These are phyloP conservation scores for Catharus fuscescens DNA, from an alignment of 2,113 vertebrate species.

Conservation along the genomic window DNA sequence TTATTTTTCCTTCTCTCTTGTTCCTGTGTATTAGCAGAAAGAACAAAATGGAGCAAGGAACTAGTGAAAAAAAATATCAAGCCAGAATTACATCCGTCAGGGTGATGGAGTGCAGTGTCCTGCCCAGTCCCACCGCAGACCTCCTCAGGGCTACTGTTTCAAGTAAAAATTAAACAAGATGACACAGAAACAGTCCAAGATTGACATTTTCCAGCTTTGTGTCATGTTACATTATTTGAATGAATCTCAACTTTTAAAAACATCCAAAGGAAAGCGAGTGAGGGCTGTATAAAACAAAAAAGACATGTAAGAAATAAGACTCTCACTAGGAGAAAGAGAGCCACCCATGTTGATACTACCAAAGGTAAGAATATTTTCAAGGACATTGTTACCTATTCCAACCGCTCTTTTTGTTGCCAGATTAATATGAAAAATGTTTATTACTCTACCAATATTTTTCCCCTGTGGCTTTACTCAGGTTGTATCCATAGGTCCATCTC, in stretches of 20 bases:
- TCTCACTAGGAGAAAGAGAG: background rate
- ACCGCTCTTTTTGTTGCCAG: background rate
- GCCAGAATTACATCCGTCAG: background rate
- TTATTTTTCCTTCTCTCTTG: background rate
- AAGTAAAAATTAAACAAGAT: slow-evolving; percentile 37
- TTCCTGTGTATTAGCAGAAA: background rate
- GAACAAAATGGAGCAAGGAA: background rate
- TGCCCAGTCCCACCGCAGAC: background rate
- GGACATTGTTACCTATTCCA: background rate
- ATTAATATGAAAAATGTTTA: background rate
- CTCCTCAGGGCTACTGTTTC: slow-evolving; percentile 28
- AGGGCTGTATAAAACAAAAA: background rate
- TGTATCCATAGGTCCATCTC: background rate
- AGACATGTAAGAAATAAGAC: background rate
- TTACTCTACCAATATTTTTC: background rate
- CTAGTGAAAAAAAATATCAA: background rate
- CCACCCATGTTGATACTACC: background rate
- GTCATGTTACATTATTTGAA: slow-evolving; percentile 35
- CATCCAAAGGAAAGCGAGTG: background rate
- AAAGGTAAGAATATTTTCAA: background rate
- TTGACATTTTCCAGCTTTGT: slow-evolving; percentile 43
- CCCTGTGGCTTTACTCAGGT: background rate
- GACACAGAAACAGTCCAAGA: background rate
- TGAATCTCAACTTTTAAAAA: slow-evolving; percentile 20
- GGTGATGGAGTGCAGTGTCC: background rate